Evolutionary conservation across 2,113 vertebrate species (phyloP).

Genomic region (Ellobius talpinus): DNA sequence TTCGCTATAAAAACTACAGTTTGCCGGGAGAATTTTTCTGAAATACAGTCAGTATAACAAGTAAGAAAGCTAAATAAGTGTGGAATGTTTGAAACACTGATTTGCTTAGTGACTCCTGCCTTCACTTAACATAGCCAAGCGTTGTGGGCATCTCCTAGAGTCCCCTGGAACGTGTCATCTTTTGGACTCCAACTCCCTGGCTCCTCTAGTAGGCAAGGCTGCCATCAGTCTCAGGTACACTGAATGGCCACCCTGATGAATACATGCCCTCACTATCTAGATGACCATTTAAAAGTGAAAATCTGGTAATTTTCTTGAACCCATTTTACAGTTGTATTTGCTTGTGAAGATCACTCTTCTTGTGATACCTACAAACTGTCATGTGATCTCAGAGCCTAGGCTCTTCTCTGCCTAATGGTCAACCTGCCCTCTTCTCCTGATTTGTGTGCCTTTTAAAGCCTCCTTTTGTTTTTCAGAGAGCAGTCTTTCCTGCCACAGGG

Average conservation of each 20-base stretch:
- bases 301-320: neutral
- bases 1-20: neutral
- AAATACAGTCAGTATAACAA: neutral
- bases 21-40: conserved; percentile 1
- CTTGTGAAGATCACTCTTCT: neutral
- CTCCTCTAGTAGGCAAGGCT: rapidly evolving
- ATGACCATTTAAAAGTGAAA: neutral
- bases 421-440: neutral
- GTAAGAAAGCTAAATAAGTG: neutral
- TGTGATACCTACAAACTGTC: neutral
- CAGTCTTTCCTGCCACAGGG: neutral
- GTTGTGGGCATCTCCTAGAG: neutral
- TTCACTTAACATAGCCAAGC: neutral
- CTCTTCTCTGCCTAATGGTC: neutral
- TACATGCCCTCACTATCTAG: neutral
- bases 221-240: neutral
- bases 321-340: neutral
- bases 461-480: neutral
- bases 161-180: rapidly evolving
- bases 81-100: neutral
- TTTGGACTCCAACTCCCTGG: neutral
- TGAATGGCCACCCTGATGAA: neutral
- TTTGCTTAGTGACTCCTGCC: neutral
- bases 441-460: neutral
- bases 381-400: neutral